Conservation (phyloP, 1,140 invertebrate genomes). For the Gonioctena quinquepunctata region DNA sequence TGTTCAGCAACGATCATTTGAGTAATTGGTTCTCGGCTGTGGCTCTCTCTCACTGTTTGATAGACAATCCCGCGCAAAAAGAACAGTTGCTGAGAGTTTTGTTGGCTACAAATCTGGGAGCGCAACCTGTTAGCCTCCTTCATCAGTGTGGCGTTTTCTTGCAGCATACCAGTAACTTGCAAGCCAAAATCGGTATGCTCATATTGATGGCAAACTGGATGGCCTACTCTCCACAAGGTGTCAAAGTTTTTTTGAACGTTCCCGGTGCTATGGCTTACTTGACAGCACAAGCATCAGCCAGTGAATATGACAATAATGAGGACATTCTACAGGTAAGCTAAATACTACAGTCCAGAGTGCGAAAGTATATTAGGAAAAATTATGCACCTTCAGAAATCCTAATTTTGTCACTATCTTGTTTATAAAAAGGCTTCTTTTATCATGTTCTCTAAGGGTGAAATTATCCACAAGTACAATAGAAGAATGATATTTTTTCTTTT, state of each 20-base stretch:
- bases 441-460: too few species aligned
- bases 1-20: slow-evolving; percentile 89
- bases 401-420: too few species aligned
- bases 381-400: too few species aligned
- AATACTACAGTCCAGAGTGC: too few species aligned
- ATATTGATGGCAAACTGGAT: slow-evolving; percentile 92
- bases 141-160: slow-evolving; percentile 85
- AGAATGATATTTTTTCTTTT: too few species aligned
- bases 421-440: too few species aligned
- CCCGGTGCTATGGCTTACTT: slow-evolving; percentile 80
- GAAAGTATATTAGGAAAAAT: too few species aligned
- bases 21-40: slow-evolving; percentile 98
- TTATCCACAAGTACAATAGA: too few species aligned
- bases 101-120: slow-evolving; percentile 83
- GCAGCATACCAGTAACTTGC: slow-evolving; percentile 83
- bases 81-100: slow-evolving; percentile 92
- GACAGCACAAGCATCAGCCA: slow-evolving; percentile 75
- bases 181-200: slow-evolving; percentile 88
- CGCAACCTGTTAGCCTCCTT: slow-evolving; percentile 83
- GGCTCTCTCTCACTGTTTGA: slow-evolving; percentile 86
- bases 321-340: slow-evolving; percentile 72
- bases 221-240: slow-evolving; percentile 80
- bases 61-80: slow-evolving; percentile 87
- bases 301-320: slow-evolving; percentile 86
- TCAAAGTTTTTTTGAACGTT: slow-evolving; percentile 82